Evolutionary conservation across 1,140 invertebrate genomes (phyloP).

Genomic region (Ceratina japonica): DNA sequence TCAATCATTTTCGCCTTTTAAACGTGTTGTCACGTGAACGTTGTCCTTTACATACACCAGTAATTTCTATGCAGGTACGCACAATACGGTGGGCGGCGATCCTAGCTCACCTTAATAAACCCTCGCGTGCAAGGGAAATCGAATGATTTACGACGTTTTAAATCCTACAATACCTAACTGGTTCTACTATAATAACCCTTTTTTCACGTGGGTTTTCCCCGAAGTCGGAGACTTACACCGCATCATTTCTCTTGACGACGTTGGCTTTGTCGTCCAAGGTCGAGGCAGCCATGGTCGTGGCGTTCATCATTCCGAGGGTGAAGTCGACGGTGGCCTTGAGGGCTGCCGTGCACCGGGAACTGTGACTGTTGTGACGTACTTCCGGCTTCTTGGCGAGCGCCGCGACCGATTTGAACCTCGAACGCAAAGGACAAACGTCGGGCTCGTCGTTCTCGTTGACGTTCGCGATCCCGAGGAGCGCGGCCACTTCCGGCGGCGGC

Average conservation of each 20-base stretch:
- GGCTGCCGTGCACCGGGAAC: conserved; percentile 68
- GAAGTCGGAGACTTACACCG: conserved; percentile 49
- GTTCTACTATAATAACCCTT: no score
- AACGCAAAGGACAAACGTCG: conserved; percentile 56
- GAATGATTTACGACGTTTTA: background rate
- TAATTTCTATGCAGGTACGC: background rate
- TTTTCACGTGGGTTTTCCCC: background rate
- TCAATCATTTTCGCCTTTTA: conserved; percentile 18
- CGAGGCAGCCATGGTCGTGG: conserved; percentile 60
- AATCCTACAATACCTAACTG: background rate
- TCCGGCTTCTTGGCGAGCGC: conserved; percentile 70
- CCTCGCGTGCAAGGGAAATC: background rate
- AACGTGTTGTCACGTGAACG: no score
- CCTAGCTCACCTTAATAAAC: background rate
- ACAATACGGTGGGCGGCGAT: background rate
- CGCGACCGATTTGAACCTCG: conserved; percentile 70
- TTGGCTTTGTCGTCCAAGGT: conserved; percentile 64
- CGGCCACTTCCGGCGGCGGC: conserved; percentile 86
- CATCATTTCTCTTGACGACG: conserved; percentile 31
- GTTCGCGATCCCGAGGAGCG: conserved; percentile 81
- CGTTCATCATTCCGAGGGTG: conserved; percentile 64
- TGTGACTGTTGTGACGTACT: conserved; percentile 73
- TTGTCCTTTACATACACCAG: background rate
- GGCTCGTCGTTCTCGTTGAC: conserved; percentile 49
- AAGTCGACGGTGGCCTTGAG: conserved; percentile 75